Evolutionary conservation across 2,113 vertebrate genomes (phyloP).

Genomic region (Vombatus ursinus): DNA sequence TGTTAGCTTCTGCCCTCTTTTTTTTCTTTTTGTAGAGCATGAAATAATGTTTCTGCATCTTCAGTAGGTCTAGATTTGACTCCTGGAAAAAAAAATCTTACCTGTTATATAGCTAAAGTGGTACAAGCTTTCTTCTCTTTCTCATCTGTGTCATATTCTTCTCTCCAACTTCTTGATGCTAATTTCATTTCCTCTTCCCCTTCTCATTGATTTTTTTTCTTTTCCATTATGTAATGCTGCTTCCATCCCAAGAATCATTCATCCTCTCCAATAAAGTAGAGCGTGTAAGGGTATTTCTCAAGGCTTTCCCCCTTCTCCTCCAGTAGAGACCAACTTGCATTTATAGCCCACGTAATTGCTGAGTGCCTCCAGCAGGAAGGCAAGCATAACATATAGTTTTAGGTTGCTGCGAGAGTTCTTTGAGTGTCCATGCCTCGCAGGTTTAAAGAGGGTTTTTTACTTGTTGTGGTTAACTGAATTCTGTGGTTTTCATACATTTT

Average conservation of each 20-base stretch:
- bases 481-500: neutral
- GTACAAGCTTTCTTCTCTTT: neutral
- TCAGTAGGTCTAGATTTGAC: neutral
- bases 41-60: neutral
- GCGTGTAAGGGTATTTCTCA: neutral
- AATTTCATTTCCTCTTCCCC: neutral
- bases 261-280: neutral
- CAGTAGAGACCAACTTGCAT: neutral
- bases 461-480: neutral
- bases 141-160: neutral
- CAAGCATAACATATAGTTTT: neutral
- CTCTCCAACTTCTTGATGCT: neutral
- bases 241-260: neutral
- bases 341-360: neutral
- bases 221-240: neutral
- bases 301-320: neutral
- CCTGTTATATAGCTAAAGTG: neutral
- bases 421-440: neutral
- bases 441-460: neutral
- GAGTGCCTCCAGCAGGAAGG: neutral
- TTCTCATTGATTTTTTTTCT: neutral
- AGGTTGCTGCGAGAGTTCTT: neutral
- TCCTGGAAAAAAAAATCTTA: neutral
- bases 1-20: neutral
- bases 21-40: neutral